phyloP scores from a whole-genome alignment of 2,888 invertebrate species.

The Willowsia nigromaculata region DNA sequence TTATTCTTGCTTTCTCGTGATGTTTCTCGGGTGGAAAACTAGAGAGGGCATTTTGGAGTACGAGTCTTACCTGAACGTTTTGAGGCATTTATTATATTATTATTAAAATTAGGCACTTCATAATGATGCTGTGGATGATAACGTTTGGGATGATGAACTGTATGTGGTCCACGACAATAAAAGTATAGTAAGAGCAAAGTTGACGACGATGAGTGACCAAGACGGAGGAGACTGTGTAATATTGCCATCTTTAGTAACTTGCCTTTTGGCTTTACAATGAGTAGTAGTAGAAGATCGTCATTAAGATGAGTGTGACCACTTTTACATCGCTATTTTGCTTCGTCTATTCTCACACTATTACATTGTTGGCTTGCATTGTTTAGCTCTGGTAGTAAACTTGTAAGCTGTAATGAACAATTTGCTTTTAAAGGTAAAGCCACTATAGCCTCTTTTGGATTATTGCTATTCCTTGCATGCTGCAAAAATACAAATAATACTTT shows the following conservation, averaged over 20 bases:
- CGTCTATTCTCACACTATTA: not conserved
- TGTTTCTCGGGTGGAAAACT: not conserved
- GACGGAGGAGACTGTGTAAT: constrained; percentile 23
- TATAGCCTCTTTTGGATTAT: constrained; percentile 10
- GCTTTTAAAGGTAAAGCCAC: constrained; percentile 43
- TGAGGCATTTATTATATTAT: not conserved
- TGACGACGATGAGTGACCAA: constrained; percentile 11
- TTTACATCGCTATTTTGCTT: not conserved
- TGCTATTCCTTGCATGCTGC: constrained; percentile 2
- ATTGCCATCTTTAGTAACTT: constrained; percentile 69
- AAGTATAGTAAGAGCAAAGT: not conserved
- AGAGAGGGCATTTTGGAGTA: not conserved
- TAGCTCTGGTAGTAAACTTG: not conserved
- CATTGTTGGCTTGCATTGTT: not conserved
- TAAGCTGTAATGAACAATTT: constrained; percentile 60
- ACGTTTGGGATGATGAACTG: constrained; percentile 16
- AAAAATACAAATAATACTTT: constrained; percentile 25
- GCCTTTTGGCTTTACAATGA: constrained; percentile 44
- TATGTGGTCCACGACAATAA: constrained; percentile 44
- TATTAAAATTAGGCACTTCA: constrained; percentile 32
- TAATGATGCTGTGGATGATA: not conserved
- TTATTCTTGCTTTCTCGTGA: not conserved
- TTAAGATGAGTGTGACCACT: not conserved
- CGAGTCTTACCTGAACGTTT: not conserved
- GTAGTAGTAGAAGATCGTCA: not conserved